These are phyloP conservation scores for Nasua narica DNA, from an alignment of 2,797 vertebrate genomes.

Conservation along the genomic window DNA sequence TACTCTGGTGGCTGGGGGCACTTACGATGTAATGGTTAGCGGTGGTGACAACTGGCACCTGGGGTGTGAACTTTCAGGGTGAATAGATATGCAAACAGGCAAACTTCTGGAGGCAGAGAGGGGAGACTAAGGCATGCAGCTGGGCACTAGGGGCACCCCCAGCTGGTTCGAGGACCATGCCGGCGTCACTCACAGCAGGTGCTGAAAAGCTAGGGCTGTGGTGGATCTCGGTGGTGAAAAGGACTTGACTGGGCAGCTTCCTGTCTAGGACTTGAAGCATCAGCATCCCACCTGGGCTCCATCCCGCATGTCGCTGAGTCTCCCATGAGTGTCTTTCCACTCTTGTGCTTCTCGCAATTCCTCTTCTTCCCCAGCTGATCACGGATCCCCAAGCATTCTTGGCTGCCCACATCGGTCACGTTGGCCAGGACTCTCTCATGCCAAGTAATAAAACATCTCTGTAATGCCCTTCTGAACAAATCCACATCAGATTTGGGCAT, in stretches of 20 bases:
- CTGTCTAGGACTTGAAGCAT: neutral
- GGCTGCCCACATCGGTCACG: neutral
- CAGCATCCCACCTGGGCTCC: too few species aligned
- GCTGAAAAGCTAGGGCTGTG: neutral
- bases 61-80: neutral
- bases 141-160: too few species aligned
- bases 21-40: neutral
- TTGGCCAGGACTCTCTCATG: neutral
- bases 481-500: neutral
- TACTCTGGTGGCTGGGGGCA: too few species aligned
- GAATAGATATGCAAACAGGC: neutral
- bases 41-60: neutral
- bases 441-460: neutral
- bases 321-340: too few species aligned
- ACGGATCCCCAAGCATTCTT: neutral
- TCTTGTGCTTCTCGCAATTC: neutral
- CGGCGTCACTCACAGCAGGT: accelerated
- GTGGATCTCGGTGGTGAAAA: too few species aligned
- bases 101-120: neutral
- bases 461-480: neutral
- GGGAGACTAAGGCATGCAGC: neutral
- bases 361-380: neutral
- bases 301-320: neutral
- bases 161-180: too few species aligned
- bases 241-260: neutral